Evolutionary conservation across 2,113 vertebrate species (phyloP).

Genomic region (Myrmecophaga tridactyla): DNA sequence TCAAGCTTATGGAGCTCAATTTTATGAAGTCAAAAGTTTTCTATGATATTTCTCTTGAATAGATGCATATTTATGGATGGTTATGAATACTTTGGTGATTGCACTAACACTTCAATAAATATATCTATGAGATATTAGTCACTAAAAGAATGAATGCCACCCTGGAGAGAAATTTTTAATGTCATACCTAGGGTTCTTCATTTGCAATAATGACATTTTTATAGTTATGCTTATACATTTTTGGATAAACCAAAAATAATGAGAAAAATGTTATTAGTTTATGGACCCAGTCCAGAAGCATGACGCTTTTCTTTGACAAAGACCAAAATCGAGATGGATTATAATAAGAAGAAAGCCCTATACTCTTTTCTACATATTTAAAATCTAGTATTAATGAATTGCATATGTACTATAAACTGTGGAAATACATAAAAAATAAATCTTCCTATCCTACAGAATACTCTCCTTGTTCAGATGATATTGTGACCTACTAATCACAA

Average conservation of each 20-base stretch:
- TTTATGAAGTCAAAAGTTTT: background rate
- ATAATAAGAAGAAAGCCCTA: background rate
- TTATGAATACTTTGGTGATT: background rate
- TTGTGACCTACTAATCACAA: background rate
- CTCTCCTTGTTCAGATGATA: background rate
- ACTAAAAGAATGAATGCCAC: background rate
- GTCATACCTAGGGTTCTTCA: background rate
- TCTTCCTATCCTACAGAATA: background rate
- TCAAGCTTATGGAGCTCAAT: background rate
- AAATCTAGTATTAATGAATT: background rate
- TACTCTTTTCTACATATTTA: background rate
- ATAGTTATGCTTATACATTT: background rate
- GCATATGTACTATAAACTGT: background rate
- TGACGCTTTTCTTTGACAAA: background rate
- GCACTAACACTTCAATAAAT: background rate
- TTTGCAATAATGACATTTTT: background rate
- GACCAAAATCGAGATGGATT: background rate
- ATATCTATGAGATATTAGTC: background rate
- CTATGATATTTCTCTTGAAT: background rate
- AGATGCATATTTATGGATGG: background rate
- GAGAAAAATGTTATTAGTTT: background rate
- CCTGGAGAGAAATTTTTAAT: background rate
- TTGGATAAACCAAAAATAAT: background rate
- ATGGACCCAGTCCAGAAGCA: background rate
- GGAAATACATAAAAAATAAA: background rate